Base-by-base conservation (phyloP, 1,140 invertebrate genomes). In the Nasonia giraulti region DNA sequence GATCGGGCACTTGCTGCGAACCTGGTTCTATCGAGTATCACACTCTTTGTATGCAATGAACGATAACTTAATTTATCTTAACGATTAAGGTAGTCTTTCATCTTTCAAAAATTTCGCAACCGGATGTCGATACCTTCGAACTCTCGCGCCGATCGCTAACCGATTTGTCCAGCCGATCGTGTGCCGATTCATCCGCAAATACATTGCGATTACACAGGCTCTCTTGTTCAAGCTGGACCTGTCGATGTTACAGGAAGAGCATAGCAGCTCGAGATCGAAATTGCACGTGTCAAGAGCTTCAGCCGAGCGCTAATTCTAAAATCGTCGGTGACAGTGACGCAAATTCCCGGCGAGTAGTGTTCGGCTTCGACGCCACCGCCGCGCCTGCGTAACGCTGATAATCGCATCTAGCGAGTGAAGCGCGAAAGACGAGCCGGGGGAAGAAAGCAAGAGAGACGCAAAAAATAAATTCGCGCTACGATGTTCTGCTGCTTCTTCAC, bases 251-350 rank as follows among this genome's bases (percentile, higher is more conserved):
- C 85, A 83, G 82, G 80, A 33, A 83, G 79, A 83, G 20, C 20
- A 27, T 27, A 50, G 10, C 11, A 62, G 31, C 55, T 17, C 55
- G 55, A 47, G 55, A 17, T 8, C 23, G 27, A 69, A 80, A 85
- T 73, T 80, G 73, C 83, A 76, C 71, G 50, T 76, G 83, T 75
- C 78, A 81, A 85, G 23, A 80, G 37, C 71, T 80, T 75, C 31
- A 44, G 69, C 20, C 76, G 69, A 80, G 12, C 88, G 88, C 88
- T 88, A 89, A 87, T 88, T 91, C 90, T 91, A 91, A 91, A 91
- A 91, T 85, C 89, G 90, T 91, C 90, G 87, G 87, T 89, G 90
- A 91, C 89, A 91, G 89, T 90, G 89, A 91, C 90, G 90, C 88
- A 91, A 89, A 89, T 90, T 89, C 88, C 73, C 87, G 85, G 87